These are phyloP conservation scores for Thinocorus orbignyianus DNA, from an alignment of 2,113 vertebrate genomes.

Conservation along the genomic window DNA sequence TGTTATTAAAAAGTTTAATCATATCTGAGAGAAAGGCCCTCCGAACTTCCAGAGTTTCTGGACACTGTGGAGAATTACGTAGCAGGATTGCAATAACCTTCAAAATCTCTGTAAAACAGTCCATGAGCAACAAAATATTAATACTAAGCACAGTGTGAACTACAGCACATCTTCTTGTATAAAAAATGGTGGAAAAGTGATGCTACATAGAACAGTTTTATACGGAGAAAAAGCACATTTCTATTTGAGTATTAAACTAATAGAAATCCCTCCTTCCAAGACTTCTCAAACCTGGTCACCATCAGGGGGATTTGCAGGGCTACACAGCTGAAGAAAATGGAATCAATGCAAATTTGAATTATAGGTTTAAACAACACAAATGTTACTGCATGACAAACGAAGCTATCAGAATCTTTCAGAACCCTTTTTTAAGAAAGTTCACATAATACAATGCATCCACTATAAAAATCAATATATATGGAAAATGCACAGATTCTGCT, in stretches of 20 bases:
- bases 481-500: background rate
- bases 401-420: background rate
- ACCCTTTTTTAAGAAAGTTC: background rate
- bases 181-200: background rate
- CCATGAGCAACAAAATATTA: conserved; percentile 40
- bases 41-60: conserved; percentile 91
- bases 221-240: background rate
- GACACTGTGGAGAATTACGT: conserved; percentile 83
- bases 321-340: background rate
- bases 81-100: conserved; percentile 93
- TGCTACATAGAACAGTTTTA: background rate
- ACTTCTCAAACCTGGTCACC: background rate
- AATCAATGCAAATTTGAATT: background rate
- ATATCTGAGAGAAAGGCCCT: conserved; percentile 95
- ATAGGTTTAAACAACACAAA: background rate
- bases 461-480: background rate
- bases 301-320: background rate
- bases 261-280: background rate
- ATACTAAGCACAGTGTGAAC: background rate
- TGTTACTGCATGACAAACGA: background rate
- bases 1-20: conserved; percentile 99
- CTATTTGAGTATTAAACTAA: background rate
- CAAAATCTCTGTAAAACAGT: conserved; percentile 87
- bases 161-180: background rate
- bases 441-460: background rate